Evolutionary conservation across 2,113 vertebrate species (phyloP).

Genomic region (Oriolus oriolus): DNA sequence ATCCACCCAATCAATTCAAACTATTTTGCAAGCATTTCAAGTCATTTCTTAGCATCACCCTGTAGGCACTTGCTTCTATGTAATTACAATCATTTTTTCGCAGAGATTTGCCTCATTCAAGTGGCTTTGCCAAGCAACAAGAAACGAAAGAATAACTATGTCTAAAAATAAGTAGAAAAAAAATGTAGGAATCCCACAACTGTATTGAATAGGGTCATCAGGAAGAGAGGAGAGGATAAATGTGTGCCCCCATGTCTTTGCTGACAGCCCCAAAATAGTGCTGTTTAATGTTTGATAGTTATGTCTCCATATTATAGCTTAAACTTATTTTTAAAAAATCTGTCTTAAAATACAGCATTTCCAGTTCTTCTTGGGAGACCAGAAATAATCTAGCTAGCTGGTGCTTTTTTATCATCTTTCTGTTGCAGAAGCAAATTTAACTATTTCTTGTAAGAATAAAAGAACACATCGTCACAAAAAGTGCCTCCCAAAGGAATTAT

Average conservation of each 20-base stretch:
- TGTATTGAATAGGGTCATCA: neutral
- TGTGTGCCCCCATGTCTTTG: neutral
- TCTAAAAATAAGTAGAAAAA: constrained; percentile 5
- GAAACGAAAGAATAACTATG: constrained; percentile 40
- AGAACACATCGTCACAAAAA: neutral
- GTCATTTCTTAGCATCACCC: constrained; percentile 2
- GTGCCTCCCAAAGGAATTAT: neutral
- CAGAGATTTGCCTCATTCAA: constrained; percentile 43
- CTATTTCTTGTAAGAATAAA: neutral
- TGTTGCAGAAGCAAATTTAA: neutral
- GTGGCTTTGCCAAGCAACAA: constrained; percentile 45
- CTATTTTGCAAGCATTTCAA: constrained; percentile 47
- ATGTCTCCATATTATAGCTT: neutral
- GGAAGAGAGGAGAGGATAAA: neutral
- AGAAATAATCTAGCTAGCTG: neutral
- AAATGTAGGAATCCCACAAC: neutral
- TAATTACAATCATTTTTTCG: constrained; percentile 49
- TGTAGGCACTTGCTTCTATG: neutral
- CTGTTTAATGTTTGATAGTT: neutral
- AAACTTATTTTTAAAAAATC: neutral
- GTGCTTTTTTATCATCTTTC: neutral
- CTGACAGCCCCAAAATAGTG: neutral
- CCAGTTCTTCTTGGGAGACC: neutral
- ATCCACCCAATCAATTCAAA: constrained; percentile 33
- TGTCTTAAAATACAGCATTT: neutral